Evolutionary conservation across 2,113 vertebrate genomes (phyloP).

Genomic region (Lipophrys pholis): DNA sequence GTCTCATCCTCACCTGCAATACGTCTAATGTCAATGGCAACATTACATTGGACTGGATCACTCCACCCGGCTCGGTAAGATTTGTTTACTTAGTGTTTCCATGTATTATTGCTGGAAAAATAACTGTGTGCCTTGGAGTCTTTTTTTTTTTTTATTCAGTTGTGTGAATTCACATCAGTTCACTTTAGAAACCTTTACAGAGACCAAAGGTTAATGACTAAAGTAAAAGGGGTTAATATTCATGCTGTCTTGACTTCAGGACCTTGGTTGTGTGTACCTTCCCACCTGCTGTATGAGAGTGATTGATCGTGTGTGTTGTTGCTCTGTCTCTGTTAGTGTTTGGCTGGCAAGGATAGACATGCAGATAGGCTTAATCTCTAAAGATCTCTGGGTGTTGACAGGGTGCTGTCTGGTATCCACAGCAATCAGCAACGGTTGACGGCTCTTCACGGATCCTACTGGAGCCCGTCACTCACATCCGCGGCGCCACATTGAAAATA

Average conservation of each 20-base stretch:
- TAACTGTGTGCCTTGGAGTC: not conserved
- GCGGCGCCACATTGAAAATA: slow-evolving; percentile 85
- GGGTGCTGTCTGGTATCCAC: slow-evolving; percentile 79
- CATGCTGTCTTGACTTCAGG: slow-evolving; percentile 19
- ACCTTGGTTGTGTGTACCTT: slow-evolving; percentile 25
- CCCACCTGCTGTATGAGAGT: not conserved
- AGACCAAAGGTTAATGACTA: not conserved
- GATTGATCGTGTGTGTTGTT: not conserved
- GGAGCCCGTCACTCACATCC: slow-evolving; percentile 80
- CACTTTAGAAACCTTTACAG: no score
- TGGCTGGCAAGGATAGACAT: slow-evolving; percentile 68
- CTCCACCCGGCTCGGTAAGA: slow-evolving; percentile 86
- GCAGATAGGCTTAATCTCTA: slow-evolving; percentile 81
- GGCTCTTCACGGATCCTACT: slow-evolving; percentile 65
- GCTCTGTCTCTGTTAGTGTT: slow-evolving; percentile 37
- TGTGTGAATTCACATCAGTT: not conserved
- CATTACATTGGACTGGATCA: slow-evolving; percentile 86
- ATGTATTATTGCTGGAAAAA: slow-evolving; percentile 8
- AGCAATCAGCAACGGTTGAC: slow-evolving; percentile 79
- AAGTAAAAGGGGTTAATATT: slow-evolving; percentile 25
- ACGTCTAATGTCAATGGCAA: slow-evolving; percentile 91
- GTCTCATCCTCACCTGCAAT: slow-evolving; percentile 87
- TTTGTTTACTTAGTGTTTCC: slow-evolving; percentile 47
- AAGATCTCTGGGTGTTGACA: slow-evolving; percentile 83
- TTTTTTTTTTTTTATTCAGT: not conserved